phyloP scores from a whole-genome alignment of 2,797 vertebrate species.

The Macropodus opercularis region DNA sequence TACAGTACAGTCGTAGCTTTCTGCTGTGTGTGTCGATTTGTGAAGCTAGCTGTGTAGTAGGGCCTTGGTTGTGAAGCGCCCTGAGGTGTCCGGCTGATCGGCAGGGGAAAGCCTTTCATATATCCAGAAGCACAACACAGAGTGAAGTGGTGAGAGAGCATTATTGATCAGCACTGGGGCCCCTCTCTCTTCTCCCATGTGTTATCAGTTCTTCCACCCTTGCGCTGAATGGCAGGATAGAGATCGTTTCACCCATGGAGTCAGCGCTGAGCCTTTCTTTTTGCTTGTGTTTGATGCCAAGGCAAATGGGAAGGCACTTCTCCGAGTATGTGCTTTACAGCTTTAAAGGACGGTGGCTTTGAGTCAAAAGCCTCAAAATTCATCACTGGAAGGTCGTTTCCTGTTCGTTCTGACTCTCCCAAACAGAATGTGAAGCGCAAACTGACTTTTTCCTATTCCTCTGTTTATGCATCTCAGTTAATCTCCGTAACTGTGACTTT shows the following conservation, averaged over 20 bases:
- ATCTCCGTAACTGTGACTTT: not conserved
- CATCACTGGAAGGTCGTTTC: not conserved
- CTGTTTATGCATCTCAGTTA: constrained; percentile 11
- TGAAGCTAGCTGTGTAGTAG: constrained; percentile 16
- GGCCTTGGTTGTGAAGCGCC: constrained; percentile 22
- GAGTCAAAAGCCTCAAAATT: constrained; percentile 15
- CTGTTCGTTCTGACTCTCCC: too few species aligned
- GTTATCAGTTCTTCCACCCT: constrained; percentile 29
- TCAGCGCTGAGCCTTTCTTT: constrained; percentile 15
- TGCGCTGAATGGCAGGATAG: constrained; percentile 30
- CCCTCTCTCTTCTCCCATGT: constrained; percentile 33
- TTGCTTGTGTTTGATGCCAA: constrained; percentile 47
- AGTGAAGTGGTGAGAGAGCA: constrained; percentile 34
- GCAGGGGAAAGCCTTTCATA: constrained; percentile 39
- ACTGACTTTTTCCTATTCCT: constrained; percentile 5
- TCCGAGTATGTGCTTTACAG: constrained; percentile 9
- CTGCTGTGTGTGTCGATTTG: constrained; percentile 38
- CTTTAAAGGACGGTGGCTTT: constrained; percentile 24
- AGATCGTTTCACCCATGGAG: constrained; percentile 45
- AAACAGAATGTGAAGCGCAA: constrained; percentile 15
- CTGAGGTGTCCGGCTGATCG: constrained; percentile 33
- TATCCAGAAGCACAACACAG: constrained; percentile 23
- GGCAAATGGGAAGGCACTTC: constrained; percentile 28
- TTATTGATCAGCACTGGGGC: constrained; percentile 55
- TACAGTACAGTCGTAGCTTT: not conserved